Conservation (phyloP, 2,113 vertebrate genomes). For the Tinamus guttatus region DNA sequence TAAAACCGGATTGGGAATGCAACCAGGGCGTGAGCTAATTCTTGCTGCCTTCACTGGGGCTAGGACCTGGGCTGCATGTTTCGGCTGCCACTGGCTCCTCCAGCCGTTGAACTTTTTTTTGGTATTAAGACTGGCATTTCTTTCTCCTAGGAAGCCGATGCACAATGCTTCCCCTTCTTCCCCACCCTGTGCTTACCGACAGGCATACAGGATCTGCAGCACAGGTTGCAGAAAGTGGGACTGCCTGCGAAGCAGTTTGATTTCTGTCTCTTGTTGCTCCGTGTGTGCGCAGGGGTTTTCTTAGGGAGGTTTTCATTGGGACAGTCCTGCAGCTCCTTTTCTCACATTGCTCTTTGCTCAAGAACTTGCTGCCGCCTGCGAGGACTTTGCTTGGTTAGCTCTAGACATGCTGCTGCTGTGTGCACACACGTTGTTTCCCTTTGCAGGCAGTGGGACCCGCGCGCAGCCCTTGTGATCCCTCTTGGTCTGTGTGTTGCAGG, state of each 20-base stretch:
- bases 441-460: neutral
- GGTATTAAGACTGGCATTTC: neutral
- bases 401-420: rapidly evolving
- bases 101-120: constrained; percentile 38
- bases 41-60: neutral
- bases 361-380: neutral
- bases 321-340: neutral
- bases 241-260: neutral
- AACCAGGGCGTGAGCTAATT: neutral
- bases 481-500: neutral
- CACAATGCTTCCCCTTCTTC: neutral
- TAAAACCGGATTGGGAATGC: neutral
- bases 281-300: neutral
- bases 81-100: neutral
- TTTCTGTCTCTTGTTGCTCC: neutral
- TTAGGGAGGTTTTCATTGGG: neutral
- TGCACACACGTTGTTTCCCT: rapidly evolving
- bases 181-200: neutral
- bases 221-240: neutral
- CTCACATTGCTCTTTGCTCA: neutral
- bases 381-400: neutral
- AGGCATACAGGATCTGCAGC: neutral
- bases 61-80: constrained; percentile 9
- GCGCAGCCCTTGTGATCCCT: rapidly evolving
- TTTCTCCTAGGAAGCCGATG: neutral